Conservation (phyloP, 2,113 vertebrate species). For the Psittacus erithacus region DNA sequence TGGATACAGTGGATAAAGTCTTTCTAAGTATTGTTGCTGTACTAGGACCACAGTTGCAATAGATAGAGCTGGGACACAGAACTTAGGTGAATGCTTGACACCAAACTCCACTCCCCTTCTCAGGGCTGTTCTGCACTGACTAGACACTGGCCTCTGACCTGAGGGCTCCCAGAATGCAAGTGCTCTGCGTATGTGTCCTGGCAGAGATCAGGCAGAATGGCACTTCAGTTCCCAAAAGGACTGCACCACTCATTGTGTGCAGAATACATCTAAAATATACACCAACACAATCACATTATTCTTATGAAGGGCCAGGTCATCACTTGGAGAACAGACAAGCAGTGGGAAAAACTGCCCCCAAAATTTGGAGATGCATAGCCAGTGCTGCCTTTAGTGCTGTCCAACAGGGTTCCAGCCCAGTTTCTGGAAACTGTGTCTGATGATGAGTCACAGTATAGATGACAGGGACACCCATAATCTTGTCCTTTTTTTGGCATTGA, state of each 20-base stretch:
- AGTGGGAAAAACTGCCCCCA: neutral
- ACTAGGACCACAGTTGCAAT: neutral
- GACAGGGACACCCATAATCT: neutral
- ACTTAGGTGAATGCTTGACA: neutral
- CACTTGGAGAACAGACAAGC: rapidly evolving
- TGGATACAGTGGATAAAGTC: neutral
- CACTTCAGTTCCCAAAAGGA: neutral
- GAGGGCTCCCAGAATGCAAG: neutral
- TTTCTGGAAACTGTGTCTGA: neutral
- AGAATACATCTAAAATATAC: neutral
- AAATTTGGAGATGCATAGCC: neutral
- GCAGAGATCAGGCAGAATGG: neutral
- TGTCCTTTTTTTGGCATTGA: neutral
- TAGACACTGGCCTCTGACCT: neutral
- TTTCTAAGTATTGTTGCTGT: neutral
- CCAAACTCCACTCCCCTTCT: neutral
- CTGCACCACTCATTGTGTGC: neutral
- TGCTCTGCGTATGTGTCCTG: rapidly evolving
- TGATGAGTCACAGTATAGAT: rapidly evolving
- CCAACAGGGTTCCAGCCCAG: neutral
- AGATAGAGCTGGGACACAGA: neutral
- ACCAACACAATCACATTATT: rapidly evolving
- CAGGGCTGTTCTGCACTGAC: neutral
- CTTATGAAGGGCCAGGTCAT: neutral
- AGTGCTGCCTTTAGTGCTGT: neutral